Base-by-base conservation (phyloP, 2,888 invertebrate genomes). In the Sycophila texana region DNA sequence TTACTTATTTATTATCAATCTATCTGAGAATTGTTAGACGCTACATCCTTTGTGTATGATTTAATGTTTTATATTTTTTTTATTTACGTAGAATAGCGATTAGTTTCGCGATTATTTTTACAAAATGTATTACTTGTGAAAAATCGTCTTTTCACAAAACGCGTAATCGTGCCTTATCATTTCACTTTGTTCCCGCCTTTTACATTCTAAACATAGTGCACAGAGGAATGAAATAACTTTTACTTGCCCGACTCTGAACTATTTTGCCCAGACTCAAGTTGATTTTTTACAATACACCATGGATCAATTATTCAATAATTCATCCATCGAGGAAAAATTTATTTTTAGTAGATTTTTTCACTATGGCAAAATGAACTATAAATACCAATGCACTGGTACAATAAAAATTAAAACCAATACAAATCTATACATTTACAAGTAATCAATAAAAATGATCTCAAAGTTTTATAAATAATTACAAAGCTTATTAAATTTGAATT, bases 41-140 rank as follows among this genome's bases (percentile, higher is more conserved):
- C 74, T 81, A 79, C 76, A 79, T 74, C 20, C 20, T 71, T 79
- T 74, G 26, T 77, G 22, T 66, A 79, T 76, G 53, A 73, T 71
- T 65, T 78, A 79, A 67, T 77, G 47, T 68, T 79, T 68, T 75
- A 74, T 79, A 72, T 78, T 72, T 61, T 81, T 81, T 78, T 72
- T 67, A 53, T 78, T 74, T 77, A 65, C 71, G 20, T 70, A 81
- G 55, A 79, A 74, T 71, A 51, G 76, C 79, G 60, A 75, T 78
- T 65, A 79, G 16, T 68, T 63, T 76, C 76, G 74, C 76, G 47
- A 78, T 79, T 73, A 74, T 81, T 79, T 81, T 79, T 81, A 81
- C 79, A 81, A 81, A 81, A 81, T 79, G 77, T 74, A 13, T 75
- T 57, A 53, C 60, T 74, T 79, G 67, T 79, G 81, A 79, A 79